Percentiles rank a stretch among this genome's conserved stretches.
These are phyloP conservation scores for Drosophila mettleri DNA, from an alignment of 2,888 invertebrate species.

Conservation along the genomic window DNA sequence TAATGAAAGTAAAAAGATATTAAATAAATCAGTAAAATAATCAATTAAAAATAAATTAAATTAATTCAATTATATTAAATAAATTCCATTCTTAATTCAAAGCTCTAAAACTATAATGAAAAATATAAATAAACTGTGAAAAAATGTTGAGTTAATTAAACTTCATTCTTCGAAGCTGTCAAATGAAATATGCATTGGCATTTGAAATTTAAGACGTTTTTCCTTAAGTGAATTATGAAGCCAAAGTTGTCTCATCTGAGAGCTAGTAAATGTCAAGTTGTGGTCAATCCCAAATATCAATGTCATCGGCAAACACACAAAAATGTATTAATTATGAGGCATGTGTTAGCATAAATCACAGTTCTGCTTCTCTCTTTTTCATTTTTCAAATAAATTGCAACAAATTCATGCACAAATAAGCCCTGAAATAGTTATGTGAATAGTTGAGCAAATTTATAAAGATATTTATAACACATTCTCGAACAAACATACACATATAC, in stretches of 20 bases:
- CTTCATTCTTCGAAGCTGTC: background rate
- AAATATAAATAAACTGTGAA: background rate
- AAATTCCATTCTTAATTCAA: too few species aligned
- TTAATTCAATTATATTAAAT: background rate
- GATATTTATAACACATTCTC: background rate
- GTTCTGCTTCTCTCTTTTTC: background rate
- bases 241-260: background rate
- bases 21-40: too few species aligned
- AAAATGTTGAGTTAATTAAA: background rate
- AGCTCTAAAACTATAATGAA: background rate
- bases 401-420: conserved; percentile 1
- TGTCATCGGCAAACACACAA: background rate
- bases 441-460: background rate
- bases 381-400: background rate
- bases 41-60: too few species aligned
- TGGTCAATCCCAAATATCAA: background rate
- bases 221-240: background rate
- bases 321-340: background rate
- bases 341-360: background rate
- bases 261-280: background rate
- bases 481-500: background rate
- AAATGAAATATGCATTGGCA: conserved; percentile 6
- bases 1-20: too few species aligned
- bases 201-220: background rate
- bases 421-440: background rate